These are phyloP conservation scores for Papilio polytes DNA, from an alignment of 1,140 invertebrate species.

Conservation along the genomic window DNA sequence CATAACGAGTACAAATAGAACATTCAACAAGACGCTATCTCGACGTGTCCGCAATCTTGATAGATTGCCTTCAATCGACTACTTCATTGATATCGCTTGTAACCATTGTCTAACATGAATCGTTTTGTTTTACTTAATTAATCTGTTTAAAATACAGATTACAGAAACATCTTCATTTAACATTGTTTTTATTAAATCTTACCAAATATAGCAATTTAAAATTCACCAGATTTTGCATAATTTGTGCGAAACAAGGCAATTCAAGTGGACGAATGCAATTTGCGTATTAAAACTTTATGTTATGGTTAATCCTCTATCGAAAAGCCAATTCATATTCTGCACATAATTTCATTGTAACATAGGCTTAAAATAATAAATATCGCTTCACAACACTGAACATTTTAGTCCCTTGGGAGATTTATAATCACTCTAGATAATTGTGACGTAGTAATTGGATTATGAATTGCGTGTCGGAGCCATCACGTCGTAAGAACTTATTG, in stretches of 20 bases:
- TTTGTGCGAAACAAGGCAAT: too few relatives aligned
- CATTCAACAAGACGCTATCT: neutral
- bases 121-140: neutral
- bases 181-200: too few relatives aligned
- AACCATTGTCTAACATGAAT: neutral
- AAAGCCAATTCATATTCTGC: too few relatives aligned
- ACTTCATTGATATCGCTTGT: constrained; percentile 6
- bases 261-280: too few relatives aligned
- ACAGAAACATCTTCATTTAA: neutral
- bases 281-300: too few relatives aligned
- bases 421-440: neutral
- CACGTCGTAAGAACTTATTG: neutral
- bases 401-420: neutral
- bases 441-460: constrained; percentile 15
- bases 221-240: too few relatives aligned
- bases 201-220: too few relatives aligned
- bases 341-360: neutral
- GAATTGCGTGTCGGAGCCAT: constrained; percentile 8
- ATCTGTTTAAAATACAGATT: neutral
- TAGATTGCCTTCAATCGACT: neutral
- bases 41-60: constrained; percentile 1
- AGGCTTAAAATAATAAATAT: too few relatives aligned
- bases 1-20: neutral
- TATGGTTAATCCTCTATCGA: too few relatives aligned
- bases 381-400: too few relatives aligned